Percentiles rank a stretch among this genome's conserved stretches.
These are phyloP conservation scores for Austrofundulus limnaeus DNA, from an alignment of 2,113 vertebrate species.

Conservation along the genomic window DNA sequence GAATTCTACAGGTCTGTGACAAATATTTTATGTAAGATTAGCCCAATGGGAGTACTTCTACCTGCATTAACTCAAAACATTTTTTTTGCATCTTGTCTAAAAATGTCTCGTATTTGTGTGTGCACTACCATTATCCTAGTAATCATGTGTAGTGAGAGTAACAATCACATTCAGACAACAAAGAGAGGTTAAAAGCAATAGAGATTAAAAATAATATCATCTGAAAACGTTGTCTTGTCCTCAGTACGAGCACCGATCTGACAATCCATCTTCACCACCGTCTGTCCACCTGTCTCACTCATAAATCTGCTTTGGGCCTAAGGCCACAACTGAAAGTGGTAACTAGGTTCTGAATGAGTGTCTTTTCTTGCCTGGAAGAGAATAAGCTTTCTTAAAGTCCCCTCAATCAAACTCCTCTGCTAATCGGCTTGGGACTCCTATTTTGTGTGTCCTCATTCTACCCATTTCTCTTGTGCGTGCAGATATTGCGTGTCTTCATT, in stretches of 20 bases:
- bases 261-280: neutral
- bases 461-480: constrained; percentile 24
- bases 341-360: constrained; percentile 48
- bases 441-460: constrained; percentile 52
- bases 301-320: constrained; percentile 13
- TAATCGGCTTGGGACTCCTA: constrained; percentile 25
- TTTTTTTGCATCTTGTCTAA: neutral
- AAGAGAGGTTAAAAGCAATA: too few species aligned
- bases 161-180: neutral
- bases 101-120: neutral
- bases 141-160: neutral
- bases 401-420: constrained; percentile 24
- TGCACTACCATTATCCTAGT: neutral
- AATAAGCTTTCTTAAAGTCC: constrained; percentile 47
- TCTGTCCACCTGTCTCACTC: constrained; percentile 7
- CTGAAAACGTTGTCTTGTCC: neutral
- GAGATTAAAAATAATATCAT: neutral
- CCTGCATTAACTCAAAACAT: neutral
- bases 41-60: too few species aligned
- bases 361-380: constrained; percentile 27
- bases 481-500: constrained; percentile 21
- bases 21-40: too few species aligned
- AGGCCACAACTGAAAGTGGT: constrained; percentile 57
- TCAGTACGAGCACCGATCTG: neutral
- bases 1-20: too few species aligned